phyloP scores from a whole-genome alignment of 1,140 invertebrate species.

The Caenorhabditis latens region DNA sequence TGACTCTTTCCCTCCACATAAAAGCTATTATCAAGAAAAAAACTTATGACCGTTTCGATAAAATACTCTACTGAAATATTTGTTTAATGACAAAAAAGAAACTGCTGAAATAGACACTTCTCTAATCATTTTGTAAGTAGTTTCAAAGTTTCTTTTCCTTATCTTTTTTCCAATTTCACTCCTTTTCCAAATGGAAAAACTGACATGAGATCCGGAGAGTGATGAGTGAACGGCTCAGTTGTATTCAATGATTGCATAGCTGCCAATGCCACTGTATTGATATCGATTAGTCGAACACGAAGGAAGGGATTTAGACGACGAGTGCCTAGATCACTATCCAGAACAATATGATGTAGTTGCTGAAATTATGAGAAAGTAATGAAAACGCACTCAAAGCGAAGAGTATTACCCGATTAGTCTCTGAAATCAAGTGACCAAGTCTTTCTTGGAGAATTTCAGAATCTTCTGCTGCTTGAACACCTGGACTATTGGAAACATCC shows the following conservation, averaged over 20 bases:
- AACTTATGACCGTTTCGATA: no score
- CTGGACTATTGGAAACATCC: slow-evolving; percentile 64
- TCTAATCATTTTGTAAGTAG: not conserved
- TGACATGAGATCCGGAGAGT: slow-evolving; percentile 58
- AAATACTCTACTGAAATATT: not conserved
- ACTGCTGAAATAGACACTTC: not conserved
- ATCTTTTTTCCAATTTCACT: not conserved
- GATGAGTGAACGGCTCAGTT: slow-evolving; percentile 66
- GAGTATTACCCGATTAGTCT: slow-evolving; percentile 62
- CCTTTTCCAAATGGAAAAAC: not conserved
- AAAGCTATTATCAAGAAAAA: no score
- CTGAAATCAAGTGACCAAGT: slow-evolving; percentile 58
- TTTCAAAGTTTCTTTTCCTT: not conserved
- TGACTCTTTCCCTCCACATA: not conserved
- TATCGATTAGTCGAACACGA: slow-evolving; percentile 60
- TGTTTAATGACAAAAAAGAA: slow-evolving; percentile 9
- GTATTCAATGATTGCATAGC: slow-evolving; percentile 66
- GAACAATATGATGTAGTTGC: slow-evolving; percentile 60
- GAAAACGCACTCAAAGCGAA: not conserved
- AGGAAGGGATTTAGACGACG: slow-evolving; percentile 60
- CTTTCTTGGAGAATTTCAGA: slow-evolving; percentile 60
- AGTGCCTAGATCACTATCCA: slow-evolving; percentile 57
- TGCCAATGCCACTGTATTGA: slow-evolving; percentile 64
- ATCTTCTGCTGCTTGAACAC: slow-evolving; percentile 62
- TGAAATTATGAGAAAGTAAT: slow-evolving; percentile 6